These are phyloP conservation scores for Nesospiza acunhae DNA, from an alignment of 2,113 vertebrate genomes.

Conservation along the genomic window DNA sequence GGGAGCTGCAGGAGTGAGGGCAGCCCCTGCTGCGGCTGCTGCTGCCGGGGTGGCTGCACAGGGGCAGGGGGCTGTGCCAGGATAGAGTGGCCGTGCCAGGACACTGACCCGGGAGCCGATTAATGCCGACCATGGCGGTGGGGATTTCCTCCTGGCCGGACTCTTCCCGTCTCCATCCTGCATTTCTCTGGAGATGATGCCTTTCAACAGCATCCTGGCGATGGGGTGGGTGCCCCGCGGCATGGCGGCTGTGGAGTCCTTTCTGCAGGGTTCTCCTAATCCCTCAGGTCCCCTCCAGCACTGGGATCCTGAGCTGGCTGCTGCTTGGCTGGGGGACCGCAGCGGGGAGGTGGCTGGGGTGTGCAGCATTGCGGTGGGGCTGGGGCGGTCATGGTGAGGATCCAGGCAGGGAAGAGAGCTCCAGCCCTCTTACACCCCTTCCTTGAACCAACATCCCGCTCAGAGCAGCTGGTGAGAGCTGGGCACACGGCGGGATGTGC, in stretches of 20 bases:
- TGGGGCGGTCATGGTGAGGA: neutral
- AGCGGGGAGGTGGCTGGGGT: neutral
- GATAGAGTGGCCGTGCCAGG: neutral
- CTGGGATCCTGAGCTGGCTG: neutral
- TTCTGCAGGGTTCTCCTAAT: neutral
- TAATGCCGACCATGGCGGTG: neutral
- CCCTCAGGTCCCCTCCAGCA: neutral
- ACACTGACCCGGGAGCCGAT: neutral
- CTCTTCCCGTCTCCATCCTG: neutral
- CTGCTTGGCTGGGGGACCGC: rapidly evolving
- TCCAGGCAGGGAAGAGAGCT: neutral
- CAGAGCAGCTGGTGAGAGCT: rapidly evolving
- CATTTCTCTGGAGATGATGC: neutral
- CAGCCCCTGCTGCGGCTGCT: neutral
- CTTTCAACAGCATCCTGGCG: neutral
- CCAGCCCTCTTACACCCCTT: neutral
- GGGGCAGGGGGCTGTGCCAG: neutral
- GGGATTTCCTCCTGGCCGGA: neutral
- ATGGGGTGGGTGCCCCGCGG: neutral
- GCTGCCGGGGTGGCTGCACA: neutral
- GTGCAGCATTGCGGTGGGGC: neutral
- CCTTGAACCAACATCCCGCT: neutral
- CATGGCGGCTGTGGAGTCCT: rapidly evolving
- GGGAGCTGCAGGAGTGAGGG: neutral
- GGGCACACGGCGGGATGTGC: neutral